These are phyloP conservation scores for Sorex araneus DNA, from an alignment of 2,113 vertebrate genomes.

Conservation along the genomic window DNA sequence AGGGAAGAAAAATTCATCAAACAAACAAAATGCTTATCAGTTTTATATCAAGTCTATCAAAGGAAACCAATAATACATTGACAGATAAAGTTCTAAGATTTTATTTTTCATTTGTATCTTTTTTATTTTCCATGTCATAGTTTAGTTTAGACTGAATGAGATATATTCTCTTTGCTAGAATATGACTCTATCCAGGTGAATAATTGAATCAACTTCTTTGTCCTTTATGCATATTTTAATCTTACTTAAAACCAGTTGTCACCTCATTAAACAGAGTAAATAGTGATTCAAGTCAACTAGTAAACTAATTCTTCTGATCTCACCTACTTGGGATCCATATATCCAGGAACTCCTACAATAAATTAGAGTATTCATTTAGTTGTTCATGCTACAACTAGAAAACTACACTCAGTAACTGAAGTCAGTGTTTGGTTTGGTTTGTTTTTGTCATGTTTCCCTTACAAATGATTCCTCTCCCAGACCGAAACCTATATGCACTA, in stretches of 20 bases:
- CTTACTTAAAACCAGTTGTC: conserved; percentile 21
- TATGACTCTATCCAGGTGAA: background rate
- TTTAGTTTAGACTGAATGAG: conserved; percentile 12
- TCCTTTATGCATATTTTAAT: conserved; percentile 51
- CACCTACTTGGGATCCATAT: background rate
- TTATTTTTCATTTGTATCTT: conserved; percentile 32
- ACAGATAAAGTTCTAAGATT: background rate
- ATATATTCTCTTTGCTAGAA: conserved; percentile 3
- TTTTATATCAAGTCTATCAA: background rate
- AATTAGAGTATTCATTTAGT: background rate
- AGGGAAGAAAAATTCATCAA: conserved; percentile 33
- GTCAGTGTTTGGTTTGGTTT: background rate
- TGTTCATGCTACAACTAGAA: conserved; percentile 44
- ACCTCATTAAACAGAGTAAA: background rate
- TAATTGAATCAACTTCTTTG: conserved; percentile 19
- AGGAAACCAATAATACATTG: background rate
- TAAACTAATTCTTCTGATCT: background rate
- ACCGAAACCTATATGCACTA: background rate
- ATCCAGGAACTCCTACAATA: background rate
- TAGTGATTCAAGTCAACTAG: background rate
- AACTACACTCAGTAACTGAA: background rate
- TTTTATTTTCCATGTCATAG: background rate
- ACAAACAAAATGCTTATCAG: background rate
- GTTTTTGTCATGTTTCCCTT: background rate
- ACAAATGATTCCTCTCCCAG: background rate